Percentiles rank a stretch among this genome's conserved stretches.
These are phyloP conservation scores for Rhinopomastus cyanomelas DNA, from an alignment of 2,113 vertebrate genomes.

Conservation along the genomic window DNA sequence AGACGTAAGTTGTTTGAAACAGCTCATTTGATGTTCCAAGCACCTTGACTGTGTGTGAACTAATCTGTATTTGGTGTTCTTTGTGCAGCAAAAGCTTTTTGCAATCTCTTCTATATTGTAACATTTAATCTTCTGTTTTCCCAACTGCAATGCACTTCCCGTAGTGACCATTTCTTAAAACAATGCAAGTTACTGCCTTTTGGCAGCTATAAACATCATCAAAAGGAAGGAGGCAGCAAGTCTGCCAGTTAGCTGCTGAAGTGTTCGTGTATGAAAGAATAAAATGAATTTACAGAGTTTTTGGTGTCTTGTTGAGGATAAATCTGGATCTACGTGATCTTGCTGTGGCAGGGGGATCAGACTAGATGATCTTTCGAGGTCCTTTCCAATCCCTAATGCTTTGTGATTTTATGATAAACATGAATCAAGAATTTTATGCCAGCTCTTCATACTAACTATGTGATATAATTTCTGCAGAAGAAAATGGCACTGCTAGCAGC, in stretches of 20 bases:
- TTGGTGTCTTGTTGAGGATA: not conserved
- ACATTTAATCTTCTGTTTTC: not conserved
- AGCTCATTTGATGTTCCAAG: not conserved
- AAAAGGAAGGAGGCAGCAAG: not conserved
- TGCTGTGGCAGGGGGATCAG: too few relatives aligned
- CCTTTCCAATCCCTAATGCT: too few relatives aligned
- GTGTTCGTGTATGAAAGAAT: not conserved
- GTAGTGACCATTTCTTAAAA: not conserved
- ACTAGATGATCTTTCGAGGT: too few relatives aligned
- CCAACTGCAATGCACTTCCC: not conserved
- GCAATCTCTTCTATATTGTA: not conserved
- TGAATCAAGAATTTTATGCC: not conserved
- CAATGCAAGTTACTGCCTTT: not conserved
- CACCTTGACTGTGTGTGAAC: not conserved
- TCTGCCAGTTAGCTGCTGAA: not conserved
- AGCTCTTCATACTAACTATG: not conserved
- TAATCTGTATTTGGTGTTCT: not conserved
- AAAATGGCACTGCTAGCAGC: conserved; percentile 93
- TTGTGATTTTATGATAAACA: too few relatives aligned
- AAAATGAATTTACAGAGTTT: not conserved
- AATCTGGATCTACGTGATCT: too few relatives aligned
- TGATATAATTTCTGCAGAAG: conserved; percentile 71
- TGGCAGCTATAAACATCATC: not conserved
- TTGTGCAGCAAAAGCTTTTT: not conserved
- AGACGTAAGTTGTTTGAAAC: conserved; percentile 78